Evolutionary conservation across 37 sponge, comb jelly and placozoan genomes (phyloP).

Genomic region (Axinella damicornis): DNA sequence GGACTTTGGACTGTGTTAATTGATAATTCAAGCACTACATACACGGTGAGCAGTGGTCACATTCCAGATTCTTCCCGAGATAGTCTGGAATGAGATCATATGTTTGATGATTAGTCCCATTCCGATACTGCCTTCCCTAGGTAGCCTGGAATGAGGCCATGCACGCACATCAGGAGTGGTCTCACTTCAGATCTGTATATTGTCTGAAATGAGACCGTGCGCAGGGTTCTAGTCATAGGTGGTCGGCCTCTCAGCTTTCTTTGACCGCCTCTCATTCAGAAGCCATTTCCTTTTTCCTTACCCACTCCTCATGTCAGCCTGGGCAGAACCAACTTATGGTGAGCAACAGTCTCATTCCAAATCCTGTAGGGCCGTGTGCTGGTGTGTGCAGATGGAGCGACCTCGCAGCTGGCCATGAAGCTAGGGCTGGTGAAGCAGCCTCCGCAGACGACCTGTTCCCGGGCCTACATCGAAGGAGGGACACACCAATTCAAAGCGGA

Average conservation of each 20-base stretch:
- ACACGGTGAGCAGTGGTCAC: not conserved
- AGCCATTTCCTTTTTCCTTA: not conserved
- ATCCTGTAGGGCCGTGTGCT: constrained; percentile 46
- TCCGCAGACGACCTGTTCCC: constrained; percentile 55
- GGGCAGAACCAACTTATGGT: not conserved
- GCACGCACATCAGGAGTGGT: too few relatives aligned
- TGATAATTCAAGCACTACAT: constrained; percentile 36
- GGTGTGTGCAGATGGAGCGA: constrained; percentile 74
- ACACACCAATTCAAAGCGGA: constrained; percentile 74
- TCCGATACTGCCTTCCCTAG: too few relatives aligned
- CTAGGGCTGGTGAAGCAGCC: constrained; percentile 61
- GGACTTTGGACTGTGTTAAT: constrained; percentile 73
- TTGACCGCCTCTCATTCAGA: too few relatives aligned
- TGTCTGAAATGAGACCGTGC: too few relatives aligned
- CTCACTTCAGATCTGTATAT: too few relatives aligned
- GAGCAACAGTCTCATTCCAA: not conserved
- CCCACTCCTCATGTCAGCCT: not conserved
- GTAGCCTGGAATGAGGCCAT: too few relatives aligned
- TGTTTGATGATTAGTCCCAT: too few relatives aligned
- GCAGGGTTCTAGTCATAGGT: too few relatives aligned
- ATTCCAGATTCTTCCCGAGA: too few relatives aligned
- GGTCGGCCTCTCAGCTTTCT: too few relatives aligned
- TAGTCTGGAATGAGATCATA: too few relatives aligned
- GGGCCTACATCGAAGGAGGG: constrained; percentile 61
- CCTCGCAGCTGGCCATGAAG: constrained; percentile 54